Percentiles rank a stretch among this genome's conserved stretches.
These are phyloP conservation scores for Lysandra coridon DNA, from an alignment of 2,888 invertebrate genomes.

Conservation along the genomic window DNA sequence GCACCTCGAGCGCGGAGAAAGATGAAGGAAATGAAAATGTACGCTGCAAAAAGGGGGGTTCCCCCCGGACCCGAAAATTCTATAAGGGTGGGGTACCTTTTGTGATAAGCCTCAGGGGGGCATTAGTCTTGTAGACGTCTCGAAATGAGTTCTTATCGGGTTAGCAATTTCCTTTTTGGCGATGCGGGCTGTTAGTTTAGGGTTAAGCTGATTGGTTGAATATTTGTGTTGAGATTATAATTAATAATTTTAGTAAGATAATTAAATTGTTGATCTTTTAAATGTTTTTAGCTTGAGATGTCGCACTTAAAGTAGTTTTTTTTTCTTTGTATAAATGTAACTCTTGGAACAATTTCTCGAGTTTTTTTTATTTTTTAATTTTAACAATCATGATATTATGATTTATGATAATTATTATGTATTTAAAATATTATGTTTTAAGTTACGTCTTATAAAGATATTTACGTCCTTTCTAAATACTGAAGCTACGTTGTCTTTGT, in stretches of 20 bases:
- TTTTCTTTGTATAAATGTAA: too few relatives aligned
- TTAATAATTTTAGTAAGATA: neutral
- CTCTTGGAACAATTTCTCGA: too few relatives aligned
- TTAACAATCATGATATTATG: too few relatives aligned
- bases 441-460: too few relatives aligned
- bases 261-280: neutral
- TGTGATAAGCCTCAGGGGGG: slow-evolving; percentile 71
- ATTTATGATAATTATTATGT: too few relatives aligned
- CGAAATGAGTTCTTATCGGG: slow-evolving; percentile 69
- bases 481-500: too few relatives aligned
- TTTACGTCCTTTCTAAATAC: too few relatives aligned
- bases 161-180: slow-evolving; percentile 67
- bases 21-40: slow-evolving; percentile 81
- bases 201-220: slow-evolving; percentile 29
- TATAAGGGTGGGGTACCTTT: slow-evolving; percentile 75
- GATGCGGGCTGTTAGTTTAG: slow-evolving; percentile 44
- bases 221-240: slow-evolving; percentile 20
- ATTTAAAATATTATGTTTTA: too few relatives aligned
- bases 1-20: slow-evolving; percentile 72
- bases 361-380: too few relatives aligned
- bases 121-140: slow-evolving; percentile 75
- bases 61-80: slow-evolving; percentile 71
- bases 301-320: too few relatives aligned
- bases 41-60: slow-evolving; percentile 78
- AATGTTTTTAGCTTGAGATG: too few relatives aligned